Percentiles rank a stretch among this genome's conserved stretches.
These are phyloP conservation scores for Anastrepha ludens DNA, from an alignment of 1,140 invertebrate species.

Conservation along the genomic window DNA sequence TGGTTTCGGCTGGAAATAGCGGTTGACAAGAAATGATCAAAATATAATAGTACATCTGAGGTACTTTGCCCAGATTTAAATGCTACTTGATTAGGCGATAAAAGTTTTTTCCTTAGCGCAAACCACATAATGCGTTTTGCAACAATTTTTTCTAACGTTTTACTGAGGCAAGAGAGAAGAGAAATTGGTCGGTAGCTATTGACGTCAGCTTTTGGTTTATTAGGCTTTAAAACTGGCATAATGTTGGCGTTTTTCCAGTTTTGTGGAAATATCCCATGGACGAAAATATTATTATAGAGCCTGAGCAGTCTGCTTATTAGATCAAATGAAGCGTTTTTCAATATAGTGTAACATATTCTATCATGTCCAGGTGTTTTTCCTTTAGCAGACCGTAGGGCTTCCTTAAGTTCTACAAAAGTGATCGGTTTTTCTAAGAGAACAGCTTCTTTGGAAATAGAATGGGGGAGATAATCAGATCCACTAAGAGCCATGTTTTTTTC, in stretches of 20 bases:
- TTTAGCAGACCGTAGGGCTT: neutral
- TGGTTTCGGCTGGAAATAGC: slow-evolving; percentile 48
- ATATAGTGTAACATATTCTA: neutral
- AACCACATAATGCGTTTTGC: slow-evolving; percentile 44
- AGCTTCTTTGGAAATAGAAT: neutral
- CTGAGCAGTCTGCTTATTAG: neutral
- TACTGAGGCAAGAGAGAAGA: slow-evolving; percentile 43
- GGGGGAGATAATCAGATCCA: neutral
- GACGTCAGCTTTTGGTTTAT: neutral
- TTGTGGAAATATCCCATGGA: neutral
- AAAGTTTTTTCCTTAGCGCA: neutral
- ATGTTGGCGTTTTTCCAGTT: neutral
- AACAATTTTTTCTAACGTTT: slow-evolving; percentile 43
- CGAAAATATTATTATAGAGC: slow-evolving; percentile 4
- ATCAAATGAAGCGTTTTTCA: neutral
- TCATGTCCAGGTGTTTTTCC: neutral
- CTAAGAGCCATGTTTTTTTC: neutral
- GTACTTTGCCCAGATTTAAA: slow-evolving; percentile 43
- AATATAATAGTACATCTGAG: slow-evolving; percentile 6
- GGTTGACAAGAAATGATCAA: neutral
- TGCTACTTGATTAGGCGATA: slow-evolving; percentile 33
- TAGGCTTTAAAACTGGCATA: neutral
- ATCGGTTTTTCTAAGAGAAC: neutral
- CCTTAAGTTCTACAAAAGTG: neutral
- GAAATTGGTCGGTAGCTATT: slow-evolving; percentile 15